Conservation (phyloP, 2,888 invertebrate species). For the Tenthredo amoena region DNA sequence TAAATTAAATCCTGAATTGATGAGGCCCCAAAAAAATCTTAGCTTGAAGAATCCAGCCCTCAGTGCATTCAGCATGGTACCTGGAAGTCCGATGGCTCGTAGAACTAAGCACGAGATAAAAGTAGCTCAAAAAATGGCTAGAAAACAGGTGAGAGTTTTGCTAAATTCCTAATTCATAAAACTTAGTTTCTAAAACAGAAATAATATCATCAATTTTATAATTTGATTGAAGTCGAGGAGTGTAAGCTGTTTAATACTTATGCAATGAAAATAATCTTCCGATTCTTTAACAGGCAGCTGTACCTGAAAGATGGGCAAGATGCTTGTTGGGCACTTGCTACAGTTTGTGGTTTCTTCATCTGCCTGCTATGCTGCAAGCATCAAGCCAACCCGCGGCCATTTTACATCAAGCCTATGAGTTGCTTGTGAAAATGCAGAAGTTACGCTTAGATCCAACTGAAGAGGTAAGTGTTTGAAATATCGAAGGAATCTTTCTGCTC, state of each 20-base stretch:
- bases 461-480: slow-evolving; percentile 82
- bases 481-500: not conserved
- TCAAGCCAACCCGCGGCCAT: slow-evolving; percentile 79
- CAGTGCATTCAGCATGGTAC: slow-evolving; percentile 78
- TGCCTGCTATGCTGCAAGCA: slow-evolving; percentile 90
- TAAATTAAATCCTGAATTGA: slow-evolving; percentile 82
- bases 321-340: slow-evolving; percentile 93
- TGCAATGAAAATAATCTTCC: not conserved
- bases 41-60: slow-evolving; percentile 72
- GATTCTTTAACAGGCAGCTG: slow-evolving; percentile 77
- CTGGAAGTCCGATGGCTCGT: slow-evolving; percentile 94
- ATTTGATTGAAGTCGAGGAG: not conserved
- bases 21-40: slow-evolving; percentile 77
- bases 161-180: not conserved
- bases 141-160: slow-evolving; percentile 76
- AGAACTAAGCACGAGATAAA: slow-evolving; percentile 98
- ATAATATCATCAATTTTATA: slow-evolving; percentile 27
- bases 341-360: slow-evolving; percentile 96
- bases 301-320: slow-evolving; percentile 95
- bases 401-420: slow-evolving; percentile 86
- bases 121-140: slow-evolving; percentile 91
- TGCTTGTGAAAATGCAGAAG: slow-evolving; percentile 93
- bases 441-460: slow-evolving; percentile 91
- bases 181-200: slow-evolving; percentile 23
- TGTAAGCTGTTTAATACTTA: not conserved